These are phyloP conservation scores for Microctonus brassicae DNA, from an alignment of 2,888 invertebrate species.

Conservation along the genomic window DNA sequence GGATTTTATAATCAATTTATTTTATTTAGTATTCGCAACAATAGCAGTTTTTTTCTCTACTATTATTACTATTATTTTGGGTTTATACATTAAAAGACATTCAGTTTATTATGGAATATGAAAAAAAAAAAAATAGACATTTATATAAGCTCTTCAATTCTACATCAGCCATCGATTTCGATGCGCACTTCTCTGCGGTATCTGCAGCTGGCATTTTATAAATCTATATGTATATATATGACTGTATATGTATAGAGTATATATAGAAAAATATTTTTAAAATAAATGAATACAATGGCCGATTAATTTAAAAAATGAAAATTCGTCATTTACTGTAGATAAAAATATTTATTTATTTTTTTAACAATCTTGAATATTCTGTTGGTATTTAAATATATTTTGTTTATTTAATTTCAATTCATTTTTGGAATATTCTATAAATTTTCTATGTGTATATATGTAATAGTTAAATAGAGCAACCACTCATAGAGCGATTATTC, in stretches of 20 bases:
- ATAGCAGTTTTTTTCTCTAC: no score
- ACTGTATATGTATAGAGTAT: background rate
- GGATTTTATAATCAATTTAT: no score
- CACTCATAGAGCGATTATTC: background rate
- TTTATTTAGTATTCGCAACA: no score
- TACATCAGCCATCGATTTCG: constrained; percentile 2
- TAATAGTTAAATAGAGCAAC: background rate
- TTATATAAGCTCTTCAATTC: background rate
- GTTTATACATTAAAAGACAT: background rate
- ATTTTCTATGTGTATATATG: background rate
- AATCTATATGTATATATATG: background rate
- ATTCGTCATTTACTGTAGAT: no score
- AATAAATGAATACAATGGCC: background rate
- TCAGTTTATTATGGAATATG: no score
- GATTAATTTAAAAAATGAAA: no score
- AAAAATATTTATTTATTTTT: no score
- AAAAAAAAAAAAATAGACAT: background rate
- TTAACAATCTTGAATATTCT: no score
- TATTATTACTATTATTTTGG: no score
- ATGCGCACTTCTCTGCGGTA: constrained; percentile 20
- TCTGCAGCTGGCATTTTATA: background rate
- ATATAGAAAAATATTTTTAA: background rate
- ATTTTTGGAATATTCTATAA: no score
- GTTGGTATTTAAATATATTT: no score
- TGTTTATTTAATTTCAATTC: no score